Evolutionary conservation across 1,140 invertebrate genomes (phyloP), one percentile per base, ranked within the genome.

Genomic region (Trichonephila clavata): DNA sequence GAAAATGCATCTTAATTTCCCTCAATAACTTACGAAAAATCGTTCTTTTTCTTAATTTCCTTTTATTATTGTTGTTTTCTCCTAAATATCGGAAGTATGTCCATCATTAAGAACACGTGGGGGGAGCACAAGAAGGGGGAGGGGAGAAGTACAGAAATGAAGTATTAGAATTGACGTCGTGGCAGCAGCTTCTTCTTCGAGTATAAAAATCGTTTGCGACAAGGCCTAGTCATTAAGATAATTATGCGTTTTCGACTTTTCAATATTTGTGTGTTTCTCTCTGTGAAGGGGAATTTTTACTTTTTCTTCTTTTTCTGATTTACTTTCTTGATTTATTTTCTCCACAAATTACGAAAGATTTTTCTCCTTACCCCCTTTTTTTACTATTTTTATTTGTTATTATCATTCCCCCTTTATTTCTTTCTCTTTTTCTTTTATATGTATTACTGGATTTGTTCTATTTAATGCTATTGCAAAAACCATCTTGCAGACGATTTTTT

Each of bases 181-280:
- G 59, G 59, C 21, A 43, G 60, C 63, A 65, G n/a, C 32, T 68
- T 68, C n/a, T n/a, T n/a, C n/a, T 16, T 57, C 61, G 21, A 65
- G 86, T 43, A 89, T 89, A 89, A 89, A 89, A 89, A 89, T 65
- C 27, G 24, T 81, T 81, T 77, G 71, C 65, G 24, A 50, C 87
- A 65, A 16, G 87, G 63, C 71, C 13, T 16, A 60, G 89, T 90
- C 89, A 90, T 90, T 90, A 90, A 90, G 89, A 90, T 90, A 90
- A 90, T 90, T 90, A 90, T 90, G 68, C 89, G 68, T 81, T 65
- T 60, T 81, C 89, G 16, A 68, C 68, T 68, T 90, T 90, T 90
- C 89, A 71, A 90, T 90, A 90, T 90, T 90, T 90, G 89, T 81
- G 89, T 90, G 89, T 90, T 90, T 90, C 77, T n/a, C n/a, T n/a